Percentiles rank a stretch among this genome's conserved stretches.
These are phyloP conservation scores for Sapajus apella DNA, from an alignment of 2,113 vertebrate species.

Conservation along the genomic window DNA sequence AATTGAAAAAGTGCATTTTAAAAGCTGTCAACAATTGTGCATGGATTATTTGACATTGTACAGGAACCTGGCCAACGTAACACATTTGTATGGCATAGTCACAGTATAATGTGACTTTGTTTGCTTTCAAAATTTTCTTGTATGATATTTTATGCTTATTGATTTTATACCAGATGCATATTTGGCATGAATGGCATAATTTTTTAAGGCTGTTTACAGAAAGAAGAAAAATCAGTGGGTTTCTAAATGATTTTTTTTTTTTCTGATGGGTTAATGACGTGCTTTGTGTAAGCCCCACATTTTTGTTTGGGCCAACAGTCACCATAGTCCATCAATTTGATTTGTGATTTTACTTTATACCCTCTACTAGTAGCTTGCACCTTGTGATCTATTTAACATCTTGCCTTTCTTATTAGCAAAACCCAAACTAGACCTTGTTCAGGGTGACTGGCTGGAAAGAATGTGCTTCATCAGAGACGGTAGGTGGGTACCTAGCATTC, in stretches of 20 bases:
- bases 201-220: conserved; percentile 34
- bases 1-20: conserved; percentile 41
- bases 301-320: not conserved
- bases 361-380: conserved; percentile 75
- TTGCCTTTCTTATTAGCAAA: conserved; percentile 73
- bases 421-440: conserved; percentile 62
- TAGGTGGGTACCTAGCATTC: conserved; percentile 65
- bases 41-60: not conserved
- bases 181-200: conserved; percentile 19
- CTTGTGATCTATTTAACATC: conserved; percentile 67
- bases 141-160: conserved; percentile 3
- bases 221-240: conserved; percentile 6
- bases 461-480: conserved; percentile 66
- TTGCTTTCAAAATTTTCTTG: conserved; percentile 28
- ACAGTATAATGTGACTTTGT: not conserved
- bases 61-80: not conserved
- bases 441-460: conserved; percentile 63
- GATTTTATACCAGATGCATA: conserved; percentile 4
- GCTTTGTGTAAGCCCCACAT: not conserved
- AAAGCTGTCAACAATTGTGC: conserved; percentile 26
- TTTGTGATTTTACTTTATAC: conserved; percentile 71
- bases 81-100: not conserved
- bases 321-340: conserved; percentile 44
- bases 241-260: not conserved
- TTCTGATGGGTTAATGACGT: conserved; percentile 10